A percentile compares a stretch with the other conserved stretches of the same genome.
Evolutionary conservation across 2,888 invertebrate genomes (phyloP).

Genomic region (Galerucella pusilla): DNA sequence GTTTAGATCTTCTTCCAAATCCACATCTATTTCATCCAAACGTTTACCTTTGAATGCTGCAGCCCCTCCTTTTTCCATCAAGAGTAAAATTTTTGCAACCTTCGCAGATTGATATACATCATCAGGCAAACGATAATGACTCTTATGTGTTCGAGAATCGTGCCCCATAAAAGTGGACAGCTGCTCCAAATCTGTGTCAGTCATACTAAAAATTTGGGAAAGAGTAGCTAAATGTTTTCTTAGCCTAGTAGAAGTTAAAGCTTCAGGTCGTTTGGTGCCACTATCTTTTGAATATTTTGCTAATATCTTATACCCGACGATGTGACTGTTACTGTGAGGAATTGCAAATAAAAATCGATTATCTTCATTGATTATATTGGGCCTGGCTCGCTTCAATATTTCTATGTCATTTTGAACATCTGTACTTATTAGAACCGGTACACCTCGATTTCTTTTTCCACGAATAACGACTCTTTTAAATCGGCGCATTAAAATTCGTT

Average conservation of each 20-base stretch:
- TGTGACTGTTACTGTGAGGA: constrained; percentile 27
- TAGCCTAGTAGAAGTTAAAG: constrained; percentile 24
- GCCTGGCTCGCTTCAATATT: constrained; percentile 13
- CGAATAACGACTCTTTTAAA: constrained; percentile 43
- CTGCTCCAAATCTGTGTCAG: constrained; percentile 37
- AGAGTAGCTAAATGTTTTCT: constrained; percentile 22
- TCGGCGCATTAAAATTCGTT: constrained; percentile 33
- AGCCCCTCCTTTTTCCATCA: constrained; percentile 43
- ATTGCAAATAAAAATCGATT: constrained; percentile 21
- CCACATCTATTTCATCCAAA: constrained; percentile 41
- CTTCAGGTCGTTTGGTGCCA: constrained; percentile 11
- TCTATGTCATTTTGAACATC: constrained; percentile 43
- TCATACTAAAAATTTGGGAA: constrained; percentile 12
- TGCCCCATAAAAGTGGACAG: constrained; percentile 27
- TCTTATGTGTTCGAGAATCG: constrained; percentile 16
- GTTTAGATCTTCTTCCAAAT: constrained; percentile 29
- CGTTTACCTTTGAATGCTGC: constrained; percentile 40
- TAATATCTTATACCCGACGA: constrained; percentile 27
- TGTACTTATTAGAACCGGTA: constrained; percentile 48
- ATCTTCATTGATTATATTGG: constrained; percentile 16
- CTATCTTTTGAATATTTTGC: constrained; percentile 14
- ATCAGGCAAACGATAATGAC: constrained; percentile 16
- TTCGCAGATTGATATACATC: constrained; percentile 36
- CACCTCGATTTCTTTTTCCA: constrained; percentile 39
- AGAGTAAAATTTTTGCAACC: constrained; percentile 39